A percentile compares a stretch with the other conserved stretches of the same genome.
Evolutionary conservation across 1,140 invertebrate species (phyloP).

Genomic region (Mizuhopecten yessoensis): DNA sequence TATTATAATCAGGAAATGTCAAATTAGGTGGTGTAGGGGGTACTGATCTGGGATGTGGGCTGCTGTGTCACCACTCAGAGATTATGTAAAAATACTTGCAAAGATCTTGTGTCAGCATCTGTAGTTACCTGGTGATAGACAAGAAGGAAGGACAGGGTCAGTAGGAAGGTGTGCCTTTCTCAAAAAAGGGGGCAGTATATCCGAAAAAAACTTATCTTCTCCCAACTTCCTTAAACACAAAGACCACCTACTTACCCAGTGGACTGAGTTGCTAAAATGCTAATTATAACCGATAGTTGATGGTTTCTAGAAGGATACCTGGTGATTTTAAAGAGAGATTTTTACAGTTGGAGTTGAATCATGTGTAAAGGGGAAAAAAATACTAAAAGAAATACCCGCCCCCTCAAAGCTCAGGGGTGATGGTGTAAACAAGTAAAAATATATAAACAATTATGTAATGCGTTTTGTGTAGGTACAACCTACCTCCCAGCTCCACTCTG

Average conservation of each 20-base stretch:
- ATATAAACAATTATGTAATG: slow-evolving; percentile 30
- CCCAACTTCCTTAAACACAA: too few relatives aligned
- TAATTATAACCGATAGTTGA: too few relatives aligned
- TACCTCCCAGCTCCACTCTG: background rate
- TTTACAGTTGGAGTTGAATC: too few relatives aligned
- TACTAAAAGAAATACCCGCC: background rate
- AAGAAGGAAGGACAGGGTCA: background rate
- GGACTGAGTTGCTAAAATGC: too few relatives aligned
- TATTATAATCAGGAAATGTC: slow-evolving; percentile 35
- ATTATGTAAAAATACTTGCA: background rate
- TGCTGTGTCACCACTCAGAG: background rate
- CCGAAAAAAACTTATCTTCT: too few relatives aligned
- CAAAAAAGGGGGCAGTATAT: too few relatives aligned
- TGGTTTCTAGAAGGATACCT: too few relatives aligned
- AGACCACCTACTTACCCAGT: too few relatives aligned
- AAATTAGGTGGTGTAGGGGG: background rate
- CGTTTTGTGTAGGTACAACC: background rate
- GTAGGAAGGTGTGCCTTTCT: background rate
- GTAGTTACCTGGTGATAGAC: background rate
- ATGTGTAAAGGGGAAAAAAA: too few relatives aligned
- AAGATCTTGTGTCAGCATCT: background rate
- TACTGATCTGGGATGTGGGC: background rate
- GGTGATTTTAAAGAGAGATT: too few relatives aligned
- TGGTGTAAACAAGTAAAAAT: slow-evolving; percentile 8
- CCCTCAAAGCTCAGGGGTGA: background rate